A percentile compares a stretch with the other conserved stretches of the same genome.
Evolutionary conservation across 2,113 vertebrate species (phyloP).

Genomic region (Callionymus lyra): DNA sequence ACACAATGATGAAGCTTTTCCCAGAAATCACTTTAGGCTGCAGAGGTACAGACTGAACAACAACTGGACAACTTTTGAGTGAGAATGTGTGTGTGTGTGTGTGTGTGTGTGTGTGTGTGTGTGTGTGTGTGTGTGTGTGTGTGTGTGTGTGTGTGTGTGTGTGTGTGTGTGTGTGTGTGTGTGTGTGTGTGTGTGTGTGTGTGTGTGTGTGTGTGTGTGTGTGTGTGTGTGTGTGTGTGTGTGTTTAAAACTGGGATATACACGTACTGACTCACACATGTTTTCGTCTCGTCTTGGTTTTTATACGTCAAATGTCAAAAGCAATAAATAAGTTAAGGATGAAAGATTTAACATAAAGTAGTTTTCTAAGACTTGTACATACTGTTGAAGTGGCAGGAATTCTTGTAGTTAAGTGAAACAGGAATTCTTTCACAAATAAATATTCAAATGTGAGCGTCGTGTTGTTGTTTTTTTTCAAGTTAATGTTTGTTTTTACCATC

Average conservation of each 20-base stretch:
- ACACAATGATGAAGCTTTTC: too few species aligned
- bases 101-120: conserved; percentile 1
- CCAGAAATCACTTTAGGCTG: too few species aligned
- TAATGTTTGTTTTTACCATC: too few species aligned
- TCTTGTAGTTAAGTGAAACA: conserved; percentile 21
- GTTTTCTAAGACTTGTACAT: conserved; percentile 31
- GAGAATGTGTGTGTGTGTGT: not conserved
- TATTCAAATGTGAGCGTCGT: conserved; percentile 15
- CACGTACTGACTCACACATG: too few species aligned
- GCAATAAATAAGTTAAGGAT: conserved; percentile 41
- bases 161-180: too few species aligned
- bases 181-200: not conserved
- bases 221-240: conserved; percentile 2
- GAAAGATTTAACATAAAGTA: conserved; percentile 13
- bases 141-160: conserved; percentile 10
- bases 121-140: conserved; percentile 6
- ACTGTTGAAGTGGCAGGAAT: conserved; percentile 18
- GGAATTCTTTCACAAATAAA: conserved; percentile 27
- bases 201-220: not conserved
- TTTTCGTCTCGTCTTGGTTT: conserved; percentile 18
- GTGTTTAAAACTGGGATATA: not conserved
- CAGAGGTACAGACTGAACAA: too few species aligned
- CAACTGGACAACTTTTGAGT: too few species aligned
- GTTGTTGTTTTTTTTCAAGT: too few species aligned
- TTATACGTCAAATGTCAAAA: conserved; percentile 38